Base-by-base conservation (phyloP, 2,113 vertebrate genomes). In the human region DNA sequence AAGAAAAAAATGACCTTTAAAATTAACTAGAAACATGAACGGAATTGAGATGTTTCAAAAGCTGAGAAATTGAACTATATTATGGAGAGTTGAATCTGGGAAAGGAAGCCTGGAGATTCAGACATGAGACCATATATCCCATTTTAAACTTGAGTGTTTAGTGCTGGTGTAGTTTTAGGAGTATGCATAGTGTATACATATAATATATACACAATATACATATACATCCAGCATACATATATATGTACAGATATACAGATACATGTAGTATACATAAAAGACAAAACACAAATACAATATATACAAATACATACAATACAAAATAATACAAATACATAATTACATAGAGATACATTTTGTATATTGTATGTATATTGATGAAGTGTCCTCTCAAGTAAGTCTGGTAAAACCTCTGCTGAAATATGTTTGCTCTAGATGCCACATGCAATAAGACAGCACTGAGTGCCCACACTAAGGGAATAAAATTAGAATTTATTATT, bases 91-190 rank as follows among this genome's bases (percentile, higher is more conserved):
- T 78, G 38, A 70, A 22, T 83, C 6, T 17, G 8, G 70, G 35
- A 18, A 22, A 72, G 22, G 16, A 0, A 89, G 76, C 35, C 61
- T 14, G 3, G 12, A 78, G 61, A 64, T 64, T 64, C 61, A 64
- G 61, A 64, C 59, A 6, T 75, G 25, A 7, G 45, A 75, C 20
- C 2, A 61, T 14, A 64, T 73, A 55, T 18, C 3, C 20, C 10
- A 13, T 78, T 92, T 85, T 55, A 92, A 93, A 43, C n/a, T 81
- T 57, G 68, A 94, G 27, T 45, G 88, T 88, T 96, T 17, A 87
- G 43, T 50, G 16, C 50, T 91, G 76, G 16, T 73, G 3, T 55
- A 8, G 40, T 59, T 78, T 89, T 89, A 83, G n/a, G 27, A 35
- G 14, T 75, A 30, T 83, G 5, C 68, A 22, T 61, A n/a, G 83